These are phyloP conservation scores for Chesias legatella DNA, from an alignment of 2,888 invertebrate species.

Conservation along the genomic window DNA sequence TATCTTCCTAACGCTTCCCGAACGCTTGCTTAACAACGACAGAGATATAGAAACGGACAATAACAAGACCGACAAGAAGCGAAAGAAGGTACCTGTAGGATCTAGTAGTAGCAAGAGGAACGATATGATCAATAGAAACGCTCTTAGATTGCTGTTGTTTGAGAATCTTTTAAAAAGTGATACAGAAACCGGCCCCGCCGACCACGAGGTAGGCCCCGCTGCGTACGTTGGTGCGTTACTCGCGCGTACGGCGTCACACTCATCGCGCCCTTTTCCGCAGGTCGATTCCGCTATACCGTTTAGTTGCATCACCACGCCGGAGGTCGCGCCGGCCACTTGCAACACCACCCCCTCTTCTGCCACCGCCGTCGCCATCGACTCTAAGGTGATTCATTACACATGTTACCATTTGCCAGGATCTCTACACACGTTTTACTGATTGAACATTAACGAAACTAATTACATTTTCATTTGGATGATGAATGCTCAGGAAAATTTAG, in stretches of 20 bases:
- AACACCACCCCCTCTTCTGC: slow-evolving; percentile 62
- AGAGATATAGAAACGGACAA: slow-evolving; percentile 32
- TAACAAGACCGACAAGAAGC: slow-evolving; percentile 32
- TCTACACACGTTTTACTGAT: too few relatives aligned
- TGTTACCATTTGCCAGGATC: neutral
- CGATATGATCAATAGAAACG: slow-evolving; percentile 46
- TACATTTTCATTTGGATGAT: too few relatives aligned
- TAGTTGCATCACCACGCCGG: slow-evolving; percentile 76
- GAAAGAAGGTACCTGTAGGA: slow-evolving; percentile 37
- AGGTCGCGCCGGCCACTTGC: slow-evolving; percentile 72
- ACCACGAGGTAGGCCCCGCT: slow-evolving; percentile 54
- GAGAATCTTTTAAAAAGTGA: slow-evolving; percentile 52
- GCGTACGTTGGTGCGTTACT: slow-evolving; percentile 15
- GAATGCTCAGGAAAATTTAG: too few relatives aligned
- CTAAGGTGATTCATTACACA: slow-evolving; percentile 51
- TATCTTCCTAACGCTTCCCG: slow-evolving; percentile 57
- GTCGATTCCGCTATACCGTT: slow-evolving; percentile 74
- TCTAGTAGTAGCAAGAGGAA: slow-evolving; percentile 39
- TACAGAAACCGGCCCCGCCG: slow-evolving; percentile 37
- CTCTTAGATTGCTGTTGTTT: slow-evolving; percentile 57
- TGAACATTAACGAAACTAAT: too few relatives aligned
- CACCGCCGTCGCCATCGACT: slow-evolving; percentile 56
- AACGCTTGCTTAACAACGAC: slow-evolving; percentile 39
- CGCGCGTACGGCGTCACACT: slow-evolving; percentile 20
- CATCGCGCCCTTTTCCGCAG: slow-evolving; percentile 49